phyloP scores from a whole-genome alignment of 2,113 vertebrate species.

The Amia ocellicauda region DNA sequence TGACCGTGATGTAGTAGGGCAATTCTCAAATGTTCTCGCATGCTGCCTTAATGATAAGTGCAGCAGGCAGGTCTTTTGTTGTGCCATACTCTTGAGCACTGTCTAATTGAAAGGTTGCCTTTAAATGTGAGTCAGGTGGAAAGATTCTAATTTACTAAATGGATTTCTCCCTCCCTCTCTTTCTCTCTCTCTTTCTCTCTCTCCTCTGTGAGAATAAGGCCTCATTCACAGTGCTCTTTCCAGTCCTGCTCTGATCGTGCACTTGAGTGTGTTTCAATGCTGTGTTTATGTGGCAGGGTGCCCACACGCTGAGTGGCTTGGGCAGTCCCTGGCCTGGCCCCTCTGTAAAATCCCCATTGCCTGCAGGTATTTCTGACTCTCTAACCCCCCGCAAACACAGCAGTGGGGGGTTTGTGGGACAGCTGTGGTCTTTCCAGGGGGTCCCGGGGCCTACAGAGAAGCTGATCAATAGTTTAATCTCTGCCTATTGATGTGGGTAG shows the following conservation, averaged over 20 bases:
- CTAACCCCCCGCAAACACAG: background rate
- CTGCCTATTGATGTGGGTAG: slow-evolving; percentile 28
- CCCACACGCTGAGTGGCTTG: too few relatives aligned
- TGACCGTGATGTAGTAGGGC: slow-evolving; percentile 29
- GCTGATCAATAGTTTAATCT: slow-evolving; percentile 64
- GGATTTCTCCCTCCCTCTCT: slow-evolving; percentile 30
- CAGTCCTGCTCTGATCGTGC: background rate
- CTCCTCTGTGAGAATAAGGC: background rate
- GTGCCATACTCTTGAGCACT: slow-evolving; percentile 37
- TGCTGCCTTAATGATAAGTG: slow-evolving; percentile 43
- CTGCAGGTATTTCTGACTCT: too few relatives aligned
- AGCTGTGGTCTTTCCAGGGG: slow-evolving; percentile 49
- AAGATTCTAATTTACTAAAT: slow-evolving; percentile 61
- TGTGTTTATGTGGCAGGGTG: too few relatives aligned
- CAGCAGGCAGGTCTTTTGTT: slow-evolving; percentile 50
- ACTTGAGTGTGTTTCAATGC: too few relatives aligned
- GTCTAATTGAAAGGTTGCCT: slow-evolving; percentile 66
- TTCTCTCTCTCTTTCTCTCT: slow-evolving; percentile 10
- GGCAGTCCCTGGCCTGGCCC: too few relatives aligned
- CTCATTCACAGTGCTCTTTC: slow-evolving; percentile 6
- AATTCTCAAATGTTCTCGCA: slow-evolving; percentile 41
- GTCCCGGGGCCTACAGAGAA: slow-evolving; percentile 36
- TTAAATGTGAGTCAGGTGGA: slow-evolving; percentile 59
- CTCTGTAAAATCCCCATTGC: too few relatives aligned
- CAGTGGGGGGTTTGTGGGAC: slow-evolving; percentile 41